Evolutionary conservation across 2,113 vertebrate species (phyloP).

Genomic region (Erythrocercus mccallii): DNA sequence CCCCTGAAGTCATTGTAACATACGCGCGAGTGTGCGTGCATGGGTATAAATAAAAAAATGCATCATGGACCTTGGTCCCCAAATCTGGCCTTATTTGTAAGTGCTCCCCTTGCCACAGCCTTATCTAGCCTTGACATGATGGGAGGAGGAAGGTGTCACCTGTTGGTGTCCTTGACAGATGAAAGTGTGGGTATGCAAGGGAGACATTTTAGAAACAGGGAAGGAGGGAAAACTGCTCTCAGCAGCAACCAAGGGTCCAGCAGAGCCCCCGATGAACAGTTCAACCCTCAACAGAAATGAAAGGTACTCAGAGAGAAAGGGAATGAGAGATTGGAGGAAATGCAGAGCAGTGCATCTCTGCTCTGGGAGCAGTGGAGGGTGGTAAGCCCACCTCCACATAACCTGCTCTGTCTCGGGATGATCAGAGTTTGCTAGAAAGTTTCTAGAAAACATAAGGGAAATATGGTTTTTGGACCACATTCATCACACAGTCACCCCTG

Average conservation of each 20-base stretch:
- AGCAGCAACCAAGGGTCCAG: not conserved
- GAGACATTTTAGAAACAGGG: not conserved
- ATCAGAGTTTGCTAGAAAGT: not conserved
- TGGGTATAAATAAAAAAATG: conserved; percentile 79
- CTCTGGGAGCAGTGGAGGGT: not conserved
- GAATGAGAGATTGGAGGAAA: not conserved
- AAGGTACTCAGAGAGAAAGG: not conserved
- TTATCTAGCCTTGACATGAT: conserved; percentile 5
- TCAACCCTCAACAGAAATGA: not conserved
- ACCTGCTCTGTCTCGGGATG: not conserved
- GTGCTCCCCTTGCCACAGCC: conserved; percentile 45
- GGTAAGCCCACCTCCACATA: not conserved
- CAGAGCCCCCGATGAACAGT: not conserved
- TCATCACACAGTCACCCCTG: not conserved
- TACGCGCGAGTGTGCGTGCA: conserved; percentile 54
- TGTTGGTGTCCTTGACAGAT: conserved; percentile 68
- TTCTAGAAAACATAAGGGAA: not conserved
- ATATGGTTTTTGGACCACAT: rapidly evolving
- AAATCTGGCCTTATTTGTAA: conserved; percentile 70
- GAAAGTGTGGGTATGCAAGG: not conserved
- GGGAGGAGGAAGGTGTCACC: conserved; percentile 54
- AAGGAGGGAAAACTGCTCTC: not conserved
- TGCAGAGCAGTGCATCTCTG: not conserved
- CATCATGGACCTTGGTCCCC: conserved; percentile 60
- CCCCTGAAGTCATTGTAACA: conserved; percentile 74